Base-by-base conservation (phyloP, 2,113 vertebrate species). In the Solea solea region DNA sequence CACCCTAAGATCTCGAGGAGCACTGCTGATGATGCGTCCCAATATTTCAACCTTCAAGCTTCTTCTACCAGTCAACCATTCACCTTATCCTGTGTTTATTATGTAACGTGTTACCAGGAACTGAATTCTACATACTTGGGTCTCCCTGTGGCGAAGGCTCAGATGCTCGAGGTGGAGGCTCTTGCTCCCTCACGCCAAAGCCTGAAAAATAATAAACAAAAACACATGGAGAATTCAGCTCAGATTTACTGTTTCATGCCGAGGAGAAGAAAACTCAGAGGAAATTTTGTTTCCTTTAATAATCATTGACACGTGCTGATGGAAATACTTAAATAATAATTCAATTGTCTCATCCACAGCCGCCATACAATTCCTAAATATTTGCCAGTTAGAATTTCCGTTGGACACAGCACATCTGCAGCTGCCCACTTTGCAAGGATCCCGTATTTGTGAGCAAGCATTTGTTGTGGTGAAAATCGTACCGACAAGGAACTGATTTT, bases 91-190 rank as follows among this genome's bases (percentile, higher is more conserved):
- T 21, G 21, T 21, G 21, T 21, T 21, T 21, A 34, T 34, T 34
- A 34, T 4, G 34, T 34, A 34, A 34, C 5, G 34, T 34, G 34
- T 34, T 34, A 34, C 34, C 34, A 34, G 34, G 2, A 34, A 6
- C 34, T 34, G 14, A 11, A 48, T 65, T 53, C 40, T 27, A 94
- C 94, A 0, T 96, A 98, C 97, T 96, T 86, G 95, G 92, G 73
- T 98, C 95, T 93, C 96, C 96, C 68, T 95, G 95, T 52, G 95
- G 90, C 49, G 65, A 85, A 15, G 94, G 80, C 16, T 95, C 95
- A 42, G 85, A 86, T 0, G 90, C 85, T 90, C 94, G 93, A 1
- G 90, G 87, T 70, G 89, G 85, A 40, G 94, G 72, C 67, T 95
- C 95, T 45, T 82, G 85, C 81, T 96, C 94, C 64, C 90, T 94